Evolutionary conservation across 1,140 invertebrate genomes (phyloP).

Genomic region (Asobara japonica): DNA sequence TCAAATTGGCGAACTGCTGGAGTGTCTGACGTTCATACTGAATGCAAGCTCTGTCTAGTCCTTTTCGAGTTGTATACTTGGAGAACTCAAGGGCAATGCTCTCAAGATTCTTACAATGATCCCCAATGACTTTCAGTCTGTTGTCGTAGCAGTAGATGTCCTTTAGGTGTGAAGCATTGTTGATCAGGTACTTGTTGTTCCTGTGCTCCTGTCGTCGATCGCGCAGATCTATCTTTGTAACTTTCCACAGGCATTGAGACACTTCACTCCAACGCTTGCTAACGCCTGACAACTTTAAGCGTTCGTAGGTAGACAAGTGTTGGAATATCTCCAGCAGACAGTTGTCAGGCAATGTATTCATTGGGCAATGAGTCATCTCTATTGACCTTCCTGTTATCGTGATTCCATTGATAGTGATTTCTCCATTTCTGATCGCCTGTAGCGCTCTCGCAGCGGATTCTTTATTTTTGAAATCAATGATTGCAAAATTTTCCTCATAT

Average conservation of each 20-base stretch:
- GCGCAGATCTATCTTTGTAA: background rate
- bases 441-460: background rate
- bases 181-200: background rate
- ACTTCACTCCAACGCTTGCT: background rate
- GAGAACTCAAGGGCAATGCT: background rate
- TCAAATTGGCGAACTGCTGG: background rate
- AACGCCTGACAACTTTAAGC: background rate
- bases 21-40: background rate
- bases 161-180: background rate
- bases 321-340: background rate
- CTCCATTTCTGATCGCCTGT: background rate
- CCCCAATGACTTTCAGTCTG: background rate
- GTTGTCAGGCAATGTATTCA: background rate
- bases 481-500: background rate
- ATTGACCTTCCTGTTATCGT: background rate
- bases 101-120: background rate
- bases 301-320: background rate
- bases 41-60: background rate
- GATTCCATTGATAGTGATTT: background rate
- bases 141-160: conserved; percentile 1
- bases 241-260: background rate
- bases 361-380: background rate
- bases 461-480: background rate
- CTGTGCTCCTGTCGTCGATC: background rate
- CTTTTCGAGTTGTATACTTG: background rate